Conservation (phyloP, 2,113 vertebrate species). For the Panthera tigris region DNA sequence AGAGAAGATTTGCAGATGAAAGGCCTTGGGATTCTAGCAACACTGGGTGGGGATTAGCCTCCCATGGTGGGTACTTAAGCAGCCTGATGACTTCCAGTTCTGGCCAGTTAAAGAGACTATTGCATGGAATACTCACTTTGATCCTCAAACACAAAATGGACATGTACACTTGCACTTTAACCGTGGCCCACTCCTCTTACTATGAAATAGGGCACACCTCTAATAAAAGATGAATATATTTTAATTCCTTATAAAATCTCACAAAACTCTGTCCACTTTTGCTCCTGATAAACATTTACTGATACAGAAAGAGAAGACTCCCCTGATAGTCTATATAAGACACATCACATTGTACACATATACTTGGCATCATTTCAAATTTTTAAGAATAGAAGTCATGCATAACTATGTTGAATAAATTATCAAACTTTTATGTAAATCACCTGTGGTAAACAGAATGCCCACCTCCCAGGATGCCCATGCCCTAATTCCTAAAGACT, state of each 20-base stretch:
- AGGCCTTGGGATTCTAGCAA: constrained; percentile 47
- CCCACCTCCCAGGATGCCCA: background rate
- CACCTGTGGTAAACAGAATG: background rate
- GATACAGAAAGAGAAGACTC: background rate
- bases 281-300: background rate
- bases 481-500: background rate
- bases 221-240: constrained; percentile 14
- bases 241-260: constrained; percentile 7
- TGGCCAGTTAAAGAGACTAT: constrained; percentile 20
- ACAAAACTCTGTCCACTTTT: background rate
- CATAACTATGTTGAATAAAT: background rate
- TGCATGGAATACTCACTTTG: constrained; percentile 46
- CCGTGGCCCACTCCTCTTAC: background rate
- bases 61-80: constrained; percentile 35
- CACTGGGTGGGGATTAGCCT: constrained; percentile 47
- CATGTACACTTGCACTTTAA: constrained; percentile 25
- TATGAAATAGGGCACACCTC: background rate
- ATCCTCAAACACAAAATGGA: constrained; percentile 35
- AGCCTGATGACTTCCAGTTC: constrained; percentile 67
- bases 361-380: background rate
- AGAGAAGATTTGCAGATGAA: constrained; percentile 61
- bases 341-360: background rate
- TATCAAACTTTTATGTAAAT: background rate
- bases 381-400: background rate
- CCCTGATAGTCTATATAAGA: background rate